phyloP scores from a whole-genome alignment of 1,140 invertebrate genomes.

The Cepaea nemoralis region DNA sequence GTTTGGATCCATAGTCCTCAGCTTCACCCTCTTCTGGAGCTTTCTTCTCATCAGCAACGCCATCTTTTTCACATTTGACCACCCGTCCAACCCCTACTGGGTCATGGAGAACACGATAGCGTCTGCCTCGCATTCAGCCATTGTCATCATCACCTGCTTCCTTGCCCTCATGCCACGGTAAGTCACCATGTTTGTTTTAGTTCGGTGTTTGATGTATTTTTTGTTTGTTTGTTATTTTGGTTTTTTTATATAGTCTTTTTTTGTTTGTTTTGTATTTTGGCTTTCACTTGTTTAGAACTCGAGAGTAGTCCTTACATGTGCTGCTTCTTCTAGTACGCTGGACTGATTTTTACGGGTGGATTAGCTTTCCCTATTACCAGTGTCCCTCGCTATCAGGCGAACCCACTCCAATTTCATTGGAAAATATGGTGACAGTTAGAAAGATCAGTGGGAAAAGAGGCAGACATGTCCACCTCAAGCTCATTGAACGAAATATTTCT shows the following conservation, averaged over 20 bases:
- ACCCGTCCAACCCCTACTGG: slow-evolving; percentile 80
- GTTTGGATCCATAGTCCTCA: slow-evolving; percentile 81
- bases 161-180: slow-evolving; percentile 89
- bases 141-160: slow-evolving; percentile 82
- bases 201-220: neutral
- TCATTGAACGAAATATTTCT: too few relatives aligned
- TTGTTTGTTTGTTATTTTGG: neutral
- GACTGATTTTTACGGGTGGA: too few relatives aligned
- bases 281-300: neutral
- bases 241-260: neutral
- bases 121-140: slow-evolving; percentile 84
- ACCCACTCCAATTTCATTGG: too few relatives aligned
- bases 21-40: slow-evolving; percentile 84
- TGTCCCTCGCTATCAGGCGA: too few relatives aligned
- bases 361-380: too few relatives aligned
- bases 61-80: slow-evolving; percentile 83
- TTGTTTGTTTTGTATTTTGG: neutral
- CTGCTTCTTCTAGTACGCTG: too few relatives aligned
- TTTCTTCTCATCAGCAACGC: slow-evolving; percentile 89
- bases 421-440: too few relatives aligned
- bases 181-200: slow-evolving; percentile 41
- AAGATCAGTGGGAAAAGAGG: too few relatives aligned
- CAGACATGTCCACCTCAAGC: too few relatives aligned
- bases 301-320: too few relatives aligned
- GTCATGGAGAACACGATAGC: slow-evolving; percentile 85